A percentile compares a stretch with the other conserved stretches of the same genome.
Evolutionary conservation across 2,797 vertebrate species (phyloP).

Genomic region (Tadarida brasiliensis): DNA sequence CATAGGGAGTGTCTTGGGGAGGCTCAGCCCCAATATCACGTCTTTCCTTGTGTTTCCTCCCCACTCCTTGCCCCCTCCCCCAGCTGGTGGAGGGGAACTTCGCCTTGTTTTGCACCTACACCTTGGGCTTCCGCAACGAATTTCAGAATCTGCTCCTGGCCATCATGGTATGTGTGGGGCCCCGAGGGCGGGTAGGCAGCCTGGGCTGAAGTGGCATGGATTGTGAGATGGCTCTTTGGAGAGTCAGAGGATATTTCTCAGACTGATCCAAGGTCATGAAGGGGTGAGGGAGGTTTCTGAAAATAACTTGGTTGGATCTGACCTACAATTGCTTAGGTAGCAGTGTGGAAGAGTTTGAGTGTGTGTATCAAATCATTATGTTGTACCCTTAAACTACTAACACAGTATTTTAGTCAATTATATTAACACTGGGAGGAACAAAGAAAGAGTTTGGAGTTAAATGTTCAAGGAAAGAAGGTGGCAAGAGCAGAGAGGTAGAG

Average conservation of each 20-base stretch:
- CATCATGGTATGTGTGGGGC: conserved; percentile 93
- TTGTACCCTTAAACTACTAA: not conserved
- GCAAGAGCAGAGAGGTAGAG: not conserved
- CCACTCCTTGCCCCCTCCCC: not conserved
- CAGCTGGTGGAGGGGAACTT: conserved; percentile 98
- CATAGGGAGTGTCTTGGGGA: not conserved
- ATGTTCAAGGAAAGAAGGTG: not conserved
- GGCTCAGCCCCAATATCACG: not conserved
- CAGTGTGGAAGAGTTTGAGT: not conserved
- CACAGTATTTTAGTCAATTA: not conserved
- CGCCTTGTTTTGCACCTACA: conserved; percentile 96
- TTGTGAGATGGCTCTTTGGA: not conserved
- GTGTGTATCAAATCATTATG: not conserved
- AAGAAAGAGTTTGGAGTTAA: not conserved
- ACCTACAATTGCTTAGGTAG: not conserved
- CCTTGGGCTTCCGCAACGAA: conserved; percentile 93
- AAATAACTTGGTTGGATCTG: not conserved
- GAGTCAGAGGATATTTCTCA: not conserved
- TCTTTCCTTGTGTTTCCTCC: not conserved
- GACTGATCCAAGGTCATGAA: not conserved
- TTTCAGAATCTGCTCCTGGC: conserved; percentile 97
- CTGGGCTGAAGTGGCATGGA: not conserved
- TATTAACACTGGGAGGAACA: not conserved
- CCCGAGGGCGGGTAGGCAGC: not conserved
- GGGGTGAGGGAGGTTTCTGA: not conserved